Percentiles rank a stretch among this genome's conserved stretches.
These are phyloP conservation scores for Aplysia californica DNA, from an alignment of 1,140 invertebrate genomes.

Conservation along the genomic window DNA sequence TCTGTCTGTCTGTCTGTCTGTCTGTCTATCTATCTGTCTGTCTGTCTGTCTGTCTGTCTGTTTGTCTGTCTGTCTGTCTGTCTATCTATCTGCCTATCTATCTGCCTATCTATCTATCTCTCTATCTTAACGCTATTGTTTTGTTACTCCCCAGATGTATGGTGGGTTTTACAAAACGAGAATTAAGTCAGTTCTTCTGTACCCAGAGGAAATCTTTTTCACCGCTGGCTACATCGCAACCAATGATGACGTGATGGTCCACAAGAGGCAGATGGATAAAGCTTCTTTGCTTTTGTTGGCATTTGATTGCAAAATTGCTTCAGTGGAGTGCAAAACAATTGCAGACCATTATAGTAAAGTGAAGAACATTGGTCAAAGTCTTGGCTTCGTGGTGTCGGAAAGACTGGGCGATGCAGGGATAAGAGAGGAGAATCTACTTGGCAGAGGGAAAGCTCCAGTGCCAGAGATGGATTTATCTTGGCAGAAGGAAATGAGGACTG, in stretches of 20 bases:
- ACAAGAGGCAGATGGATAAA: not conserved
- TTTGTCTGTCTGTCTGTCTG: not conserved
- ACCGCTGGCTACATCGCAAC: constrained; percentile 26
- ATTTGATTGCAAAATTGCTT: constrained; percentile 30
- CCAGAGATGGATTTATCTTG: not conserved
- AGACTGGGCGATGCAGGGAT: too few relatives aligned
- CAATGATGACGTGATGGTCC: not conserved
- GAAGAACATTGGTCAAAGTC: constrained; percentile 1
- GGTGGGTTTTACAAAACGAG: constrained; percentile 30
- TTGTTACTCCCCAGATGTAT: constrained; percentile 22
- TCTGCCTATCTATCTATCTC: not conserved
- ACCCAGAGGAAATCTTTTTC: constrained; percentile 21
- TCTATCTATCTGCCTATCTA: not conserved
- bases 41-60: too few relatives aligned
- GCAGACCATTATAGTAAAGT: constrained; percentile 27
- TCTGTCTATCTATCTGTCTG: too few relatives aligned
- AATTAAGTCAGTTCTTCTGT: constrained; percentile 25
- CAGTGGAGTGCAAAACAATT: constrained; percentile 10
- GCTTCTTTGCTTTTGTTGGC: constrained; percentile 19
- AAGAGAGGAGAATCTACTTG: too few relatives aligned
- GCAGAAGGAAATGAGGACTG: not conserved
- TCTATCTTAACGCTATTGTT: not conserved
- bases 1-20: too few relatives aligned
- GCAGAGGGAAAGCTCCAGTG: not conserved
- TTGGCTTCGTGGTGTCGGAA: not conserved